Percentiles rank a stretch among this genome's conserved stretches.
Evolutionary conservation across 2,888 invertebrate genomes (phyloP).

Genomic region (Ormyrus nitidulus): DNA sequence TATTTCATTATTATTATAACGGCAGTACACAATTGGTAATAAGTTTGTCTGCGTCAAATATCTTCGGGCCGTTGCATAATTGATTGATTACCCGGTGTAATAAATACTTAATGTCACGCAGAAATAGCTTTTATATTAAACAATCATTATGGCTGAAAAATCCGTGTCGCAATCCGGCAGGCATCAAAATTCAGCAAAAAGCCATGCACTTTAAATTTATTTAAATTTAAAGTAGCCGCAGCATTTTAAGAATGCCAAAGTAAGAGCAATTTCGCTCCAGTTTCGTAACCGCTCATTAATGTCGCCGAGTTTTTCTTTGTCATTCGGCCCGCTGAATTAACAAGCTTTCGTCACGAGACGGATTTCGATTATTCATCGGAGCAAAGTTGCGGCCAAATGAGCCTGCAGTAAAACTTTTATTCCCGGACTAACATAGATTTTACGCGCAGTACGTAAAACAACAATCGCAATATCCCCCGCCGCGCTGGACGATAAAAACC

Average conservation of each 20-base stretch:
- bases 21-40: neutral
- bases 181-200: neutral
- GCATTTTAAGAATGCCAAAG: neutral
- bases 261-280: neutral
- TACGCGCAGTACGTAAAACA: too few relatives aligned
- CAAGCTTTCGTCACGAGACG: too few relatives aligned
- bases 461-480: too few relatives aligned
- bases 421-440: too few relatives aligned
- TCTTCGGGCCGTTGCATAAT: neutral
- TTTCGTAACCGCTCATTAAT: conserved; percentile 6
- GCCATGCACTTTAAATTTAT: neutral
- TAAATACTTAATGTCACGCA: conserved; percentile 1
- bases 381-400: too few relatives aligned
- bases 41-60: neutral
- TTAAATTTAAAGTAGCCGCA: conserved; percentile 4
- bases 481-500: too few relatives aligned
- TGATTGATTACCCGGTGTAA: conserved; percentile 2
- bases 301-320: conserved; percentile 1
- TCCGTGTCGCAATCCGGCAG: neutral
- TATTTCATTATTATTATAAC: neutral
- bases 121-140: neutral
- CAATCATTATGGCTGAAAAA: neutral
- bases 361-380: too few relatives aligned
- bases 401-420: too few relatives aligned
- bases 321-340: too few relatives aligned